Conservation (phyloP, 2,888 invertebrate species). For the Nephrocerus scutellatus region DNA sequence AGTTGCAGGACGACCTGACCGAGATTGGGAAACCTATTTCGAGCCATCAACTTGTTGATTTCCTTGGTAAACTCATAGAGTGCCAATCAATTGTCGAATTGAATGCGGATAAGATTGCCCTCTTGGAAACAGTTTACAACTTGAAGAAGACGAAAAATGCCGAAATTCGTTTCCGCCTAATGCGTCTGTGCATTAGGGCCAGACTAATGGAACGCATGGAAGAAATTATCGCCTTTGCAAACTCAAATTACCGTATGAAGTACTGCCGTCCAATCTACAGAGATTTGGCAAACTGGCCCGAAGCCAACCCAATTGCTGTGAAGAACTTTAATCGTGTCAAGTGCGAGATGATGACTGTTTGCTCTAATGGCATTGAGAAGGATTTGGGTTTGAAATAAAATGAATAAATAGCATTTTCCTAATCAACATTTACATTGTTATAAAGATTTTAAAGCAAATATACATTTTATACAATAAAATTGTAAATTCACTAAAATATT, state of each 20-base stretch:
- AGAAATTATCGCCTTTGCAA: constrained; percentile 68
- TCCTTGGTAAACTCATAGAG: constrained; percentile 62
- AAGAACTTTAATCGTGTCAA: constrained; percentile 65
- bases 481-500: too few species aligned
- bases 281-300: constrained; percentile 75
- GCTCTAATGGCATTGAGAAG: constrained; percentile 65
- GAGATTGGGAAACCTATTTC: constrained; percentile 54
- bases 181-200: constrained; percentile 69
- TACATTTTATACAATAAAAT: too few species aligned
- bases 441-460: too few species aligned
- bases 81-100: constrained; percentile 46
- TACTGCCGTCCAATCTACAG: constrained; percentile 82
- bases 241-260: constrained; percentile 84
- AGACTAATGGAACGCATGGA: constrained; percentile 60
- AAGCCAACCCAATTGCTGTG: constrained; percentile 59
- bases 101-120: constrained; percentile 51
- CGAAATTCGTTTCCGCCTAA: constrained; percentile 73
- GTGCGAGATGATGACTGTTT: constrained; percentile 76
- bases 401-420: too few species aligned
- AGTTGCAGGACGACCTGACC: constrained; percentile 46
- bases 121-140: constrained; percentile 59
- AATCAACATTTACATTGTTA: too few species aligned
- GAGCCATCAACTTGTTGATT: constrained; percentile 60
- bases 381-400: constrained; percentile 55
- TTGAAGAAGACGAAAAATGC: constrained; percentile 62